These are phyloP conservation scores for Capreolus pygargus DNA, from an alignment of 2,113 vertebrate genomes.

Conservation along the genomic window DNA sequence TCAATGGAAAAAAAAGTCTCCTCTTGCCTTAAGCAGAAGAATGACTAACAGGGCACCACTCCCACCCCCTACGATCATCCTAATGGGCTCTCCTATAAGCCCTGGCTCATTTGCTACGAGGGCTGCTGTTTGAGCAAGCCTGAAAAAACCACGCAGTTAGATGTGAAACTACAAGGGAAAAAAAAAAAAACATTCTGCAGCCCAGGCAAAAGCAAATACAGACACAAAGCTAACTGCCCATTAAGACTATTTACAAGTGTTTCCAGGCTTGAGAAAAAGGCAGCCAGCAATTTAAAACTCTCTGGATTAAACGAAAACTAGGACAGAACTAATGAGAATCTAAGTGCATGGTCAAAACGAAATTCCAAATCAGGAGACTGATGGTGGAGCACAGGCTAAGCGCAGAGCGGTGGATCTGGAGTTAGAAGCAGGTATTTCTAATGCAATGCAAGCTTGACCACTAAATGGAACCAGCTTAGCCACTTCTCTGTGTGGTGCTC, in stretches of 20 bases:
- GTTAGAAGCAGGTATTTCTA: slow-evolving; percentile 18
- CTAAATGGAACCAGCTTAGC: not conserved
- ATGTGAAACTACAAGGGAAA: not conserved
- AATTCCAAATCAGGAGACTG: slow-evolving; percentile 7
- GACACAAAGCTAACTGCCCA: not conserved
- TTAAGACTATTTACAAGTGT: not conserved
- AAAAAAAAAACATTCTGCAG: not conserved
- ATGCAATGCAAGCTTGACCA: not conserved
- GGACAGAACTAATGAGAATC: slow-evolving; percentile 20
- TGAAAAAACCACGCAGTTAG: not conserved
- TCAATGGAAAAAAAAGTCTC: not conserved
- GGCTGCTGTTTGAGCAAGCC: not conserved
- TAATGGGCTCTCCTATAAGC: not conserved
- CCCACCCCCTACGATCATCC: not conserved
- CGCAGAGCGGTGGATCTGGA: not conserved
- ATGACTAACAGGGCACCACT: not conserved
- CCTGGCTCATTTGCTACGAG: not conserved
- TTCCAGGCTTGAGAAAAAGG: slow-evolving; percentile 23
- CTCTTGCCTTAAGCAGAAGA: not conserved
- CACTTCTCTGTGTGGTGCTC: not conserved
- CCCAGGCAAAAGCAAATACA: not conserved
- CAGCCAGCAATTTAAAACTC: not conserved
- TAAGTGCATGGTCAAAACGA: not conserved
- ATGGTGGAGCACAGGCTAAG: not conserved
- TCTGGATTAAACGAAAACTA: slow-evolving; percentile 23